These are phyloP conservation scores for Sebastolobus alascanus DNA, from an alignment of 2,797 vertebrate genomes.

Conservation along the genomic window DNA sequence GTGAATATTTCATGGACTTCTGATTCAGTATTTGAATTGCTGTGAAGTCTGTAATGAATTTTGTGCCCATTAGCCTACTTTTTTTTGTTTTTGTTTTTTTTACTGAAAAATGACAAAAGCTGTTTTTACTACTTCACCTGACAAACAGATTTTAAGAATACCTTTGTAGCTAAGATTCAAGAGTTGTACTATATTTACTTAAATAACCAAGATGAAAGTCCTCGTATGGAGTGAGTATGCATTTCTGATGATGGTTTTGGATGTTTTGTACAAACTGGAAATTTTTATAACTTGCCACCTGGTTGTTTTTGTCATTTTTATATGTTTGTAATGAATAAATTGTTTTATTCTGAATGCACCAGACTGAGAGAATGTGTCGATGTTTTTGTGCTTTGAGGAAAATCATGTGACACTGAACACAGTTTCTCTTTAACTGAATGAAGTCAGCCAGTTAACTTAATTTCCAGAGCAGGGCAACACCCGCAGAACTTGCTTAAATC, in stretches of 20 bases:
- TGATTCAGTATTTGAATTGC: constrained; percentile 66
- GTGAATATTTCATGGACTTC: constrained; percentile 78
- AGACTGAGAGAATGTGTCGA: background rate
- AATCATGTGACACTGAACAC: constrained; percentile 20
- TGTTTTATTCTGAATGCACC: constrained; percentile 73
- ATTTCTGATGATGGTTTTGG: constrained; percentile 73
- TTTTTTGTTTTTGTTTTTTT: constrained; percentile 40
- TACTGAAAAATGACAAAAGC: constrained; percentile 42
- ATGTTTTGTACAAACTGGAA: constrained; percentile 83
- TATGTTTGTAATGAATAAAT: constrained; percentile 86
- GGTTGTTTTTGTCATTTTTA: constrained; percentile 82
- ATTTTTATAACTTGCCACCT: constrained; percentile 79
- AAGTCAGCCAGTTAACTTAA: background rate
- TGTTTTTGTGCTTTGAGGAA: background rate
- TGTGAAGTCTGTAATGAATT: constrained; percentile 62
- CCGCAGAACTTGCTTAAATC: background rate
- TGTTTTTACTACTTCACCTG: constrained; percentile 55
- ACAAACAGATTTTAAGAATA: constrained; percentile 46
- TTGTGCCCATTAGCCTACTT: constrained; percentile 48
- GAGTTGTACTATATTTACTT: constrained; percentile 73
- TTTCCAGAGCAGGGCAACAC: background rate
- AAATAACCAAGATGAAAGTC: constrained; percentile 62
- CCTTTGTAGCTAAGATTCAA: constrained; percentile 58
- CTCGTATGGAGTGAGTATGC: constrained; percentile 56
- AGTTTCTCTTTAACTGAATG: background rate